Evolutionary conservation across 2,797 vertebrate genomes (phyloP).

Genomic region (Leptodactylus fallax): DNA sequence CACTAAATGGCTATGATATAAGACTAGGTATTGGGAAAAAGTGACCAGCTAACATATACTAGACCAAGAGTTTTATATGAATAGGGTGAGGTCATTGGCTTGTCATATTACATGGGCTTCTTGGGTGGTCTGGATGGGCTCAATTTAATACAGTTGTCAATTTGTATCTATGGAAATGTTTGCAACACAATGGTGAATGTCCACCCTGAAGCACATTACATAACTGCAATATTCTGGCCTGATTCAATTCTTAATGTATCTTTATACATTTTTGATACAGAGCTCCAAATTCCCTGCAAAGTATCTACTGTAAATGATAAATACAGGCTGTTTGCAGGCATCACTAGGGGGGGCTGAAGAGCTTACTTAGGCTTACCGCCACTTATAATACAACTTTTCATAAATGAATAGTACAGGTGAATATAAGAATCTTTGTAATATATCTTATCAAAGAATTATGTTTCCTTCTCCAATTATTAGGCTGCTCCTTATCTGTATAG

Average conservation of each 20-base stretch:
- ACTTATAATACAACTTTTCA: too few species aligned
- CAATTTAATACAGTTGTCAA: background rate
- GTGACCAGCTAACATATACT: background rate
- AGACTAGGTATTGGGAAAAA: background rate
- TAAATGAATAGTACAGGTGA: too few species aligned
- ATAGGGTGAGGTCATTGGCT: background rate
- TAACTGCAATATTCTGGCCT: background rate
- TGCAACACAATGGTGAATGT: background rate
- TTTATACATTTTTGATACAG: background rate
- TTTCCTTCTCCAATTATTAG: too few species aligned
- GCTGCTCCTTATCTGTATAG: too few species aligned
- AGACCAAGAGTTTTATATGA: background rate
- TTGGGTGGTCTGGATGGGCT: background rate
- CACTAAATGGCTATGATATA: background rate
- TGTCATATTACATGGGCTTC: background rate
- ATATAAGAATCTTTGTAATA: too few species aligned
- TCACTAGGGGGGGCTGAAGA: too few species aligned
- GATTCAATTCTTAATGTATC: background rate
- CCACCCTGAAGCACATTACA: background rate
- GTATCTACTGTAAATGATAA: background rate
- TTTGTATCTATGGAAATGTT: conserved; percentile 10
- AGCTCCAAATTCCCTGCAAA: background rate
- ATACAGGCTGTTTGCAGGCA: too few species aligned
- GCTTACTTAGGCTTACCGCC: too few species aligned
- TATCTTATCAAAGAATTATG: too few species aligned